Evolutionary conservation across 2,113 vertebrate genomes (phyloP), one percentile per base, ranked within the genome.

Genomic region (Oreamnos americanus): DNA sequence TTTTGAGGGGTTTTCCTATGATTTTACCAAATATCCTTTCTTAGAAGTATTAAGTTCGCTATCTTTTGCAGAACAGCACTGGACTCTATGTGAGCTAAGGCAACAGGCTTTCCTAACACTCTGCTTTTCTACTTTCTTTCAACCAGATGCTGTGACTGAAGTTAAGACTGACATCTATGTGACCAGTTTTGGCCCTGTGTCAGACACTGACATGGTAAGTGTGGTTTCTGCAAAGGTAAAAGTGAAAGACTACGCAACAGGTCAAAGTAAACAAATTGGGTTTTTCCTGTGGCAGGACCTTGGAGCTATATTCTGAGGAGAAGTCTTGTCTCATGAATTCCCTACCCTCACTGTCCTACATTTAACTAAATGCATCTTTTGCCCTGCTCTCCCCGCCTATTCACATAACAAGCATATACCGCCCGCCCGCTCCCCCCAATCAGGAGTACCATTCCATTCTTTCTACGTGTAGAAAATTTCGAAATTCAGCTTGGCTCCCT

Each of bases 151-250:
- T 5, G 99, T 99, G 97, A 99, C 99, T 23, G 99, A 99, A 99
- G 99, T 99, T 96, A 99, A 99, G 98, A 99, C 99, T 90, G 99
- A 99, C 98, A 99, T 99, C 98, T 99, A 99, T 0, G 99, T 99
- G 98, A 99, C 99, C 0, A 99, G 99, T 98, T 99, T 99, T 47
- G 99, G 99, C 86, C 99, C 99, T 0, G 99, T 99, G 90, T 99
- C 99, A 39, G 99, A 99, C 97, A 99, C 99, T 74, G 99, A 99
- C 97, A 99, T 99, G 99, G 99, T 99, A 99, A 99, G 98, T 98
- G 81, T 55, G 30, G 19, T 82, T 98, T 57, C 78, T 64, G 25
- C 28, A 91, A 91, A 83, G 33, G 28, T 49, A 81, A 92, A 71
- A 91, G 30, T 55, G 36, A 93, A 98, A 97, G 39, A 93, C n/a